Conservation (phyloP, 1,140 invertebrate species). For the Rhizoglyphus robini region DNA sequence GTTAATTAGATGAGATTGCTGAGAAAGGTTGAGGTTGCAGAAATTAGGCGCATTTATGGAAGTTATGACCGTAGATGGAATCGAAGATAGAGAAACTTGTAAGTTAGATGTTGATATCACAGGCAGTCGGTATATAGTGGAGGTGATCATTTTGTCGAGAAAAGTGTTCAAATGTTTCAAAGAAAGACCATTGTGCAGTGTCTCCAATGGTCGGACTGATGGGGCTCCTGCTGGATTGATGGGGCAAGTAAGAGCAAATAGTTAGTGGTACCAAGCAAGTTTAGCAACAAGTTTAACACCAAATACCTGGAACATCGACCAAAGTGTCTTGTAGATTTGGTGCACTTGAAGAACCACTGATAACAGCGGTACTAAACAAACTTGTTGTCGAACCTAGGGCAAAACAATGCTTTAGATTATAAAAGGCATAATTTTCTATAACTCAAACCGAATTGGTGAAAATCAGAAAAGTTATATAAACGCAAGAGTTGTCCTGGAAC, state of each 20-base stretch:
- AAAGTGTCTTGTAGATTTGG: conserved; percentile 76
- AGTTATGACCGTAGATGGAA: not conserved
- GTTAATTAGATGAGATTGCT: not conserved
- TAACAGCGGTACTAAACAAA: conserved; percentile 82
- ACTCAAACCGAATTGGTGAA: conserved; percentile 34
- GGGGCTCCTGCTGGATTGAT: conserved; percentile 37
- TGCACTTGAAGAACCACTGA: conserved; percentile 76
- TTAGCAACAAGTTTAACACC: not conserved
- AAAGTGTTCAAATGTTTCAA: conserved; percentile 74
- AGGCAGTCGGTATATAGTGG: not conserved
- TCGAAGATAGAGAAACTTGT: not conserved
- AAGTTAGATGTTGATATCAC: not conserved
- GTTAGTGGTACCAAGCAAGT: not conserved
- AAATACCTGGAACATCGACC: conserved; percentile 21
- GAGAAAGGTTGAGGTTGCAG: not conserved
- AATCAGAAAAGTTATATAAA: conserved; percentile 28
- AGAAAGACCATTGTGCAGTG: conserved; percentile 85
- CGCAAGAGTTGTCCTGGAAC: conserved; percentile 78
- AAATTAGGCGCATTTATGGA: not conserved
- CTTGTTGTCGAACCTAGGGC: conserved; percentile 50
- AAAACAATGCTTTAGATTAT: conserved; percentile 2
- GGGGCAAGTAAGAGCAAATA: not conserved
- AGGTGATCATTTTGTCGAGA: conserved; percentile 58
- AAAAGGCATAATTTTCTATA: conserved; percentile 17
- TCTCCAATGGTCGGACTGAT: conserved; percentile 81